These are phyloP conservation scores for Mycetomoellerius zeteki DNA, from an alignment of 1,140 invertebrate species.

Conservation along the genomic window DNA sequence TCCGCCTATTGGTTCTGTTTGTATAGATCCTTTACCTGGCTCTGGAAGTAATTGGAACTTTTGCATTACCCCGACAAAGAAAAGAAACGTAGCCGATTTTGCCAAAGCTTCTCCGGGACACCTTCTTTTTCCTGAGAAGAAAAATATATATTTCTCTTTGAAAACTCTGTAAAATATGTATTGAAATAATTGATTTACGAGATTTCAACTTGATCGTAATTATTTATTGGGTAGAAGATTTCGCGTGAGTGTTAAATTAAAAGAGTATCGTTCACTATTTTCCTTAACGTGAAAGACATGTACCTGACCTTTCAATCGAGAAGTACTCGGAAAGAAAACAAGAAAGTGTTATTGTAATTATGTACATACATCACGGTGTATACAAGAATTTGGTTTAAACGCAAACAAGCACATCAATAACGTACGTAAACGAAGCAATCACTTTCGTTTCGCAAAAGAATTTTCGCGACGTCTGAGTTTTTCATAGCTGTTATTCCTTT, in stretches of 20 bases:
- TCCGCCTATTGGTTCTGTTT: slow-evolving; percentile 76
- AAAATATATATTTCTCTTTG: neutral
- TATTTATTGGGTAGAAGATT: neutral
- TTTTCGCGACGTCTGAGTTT: neutral
- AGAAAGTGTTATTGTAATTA: neutral
- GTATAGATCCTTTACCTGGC: slow-evolving; percentile 77
- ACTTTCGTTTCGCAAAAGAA: neutral
- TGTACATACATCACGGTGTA: neutral
- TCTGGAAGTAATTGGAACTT: slow-evolving; percentile 81
- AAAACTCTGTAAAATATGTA: no score
- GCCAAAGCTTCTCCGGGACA: slow-evolving; percentile 93
- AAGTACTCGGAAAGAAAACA: slow-evolving; percentile 17
- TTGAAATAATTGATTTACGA: neutral
- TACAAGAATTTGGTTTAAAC: neutral
- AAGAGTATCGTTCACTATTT: neutral
- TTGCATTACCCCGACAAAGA: slow-evolving; percentile 91
- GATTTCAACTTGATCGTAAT: neutral
- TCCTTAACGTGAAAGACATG: neutral
- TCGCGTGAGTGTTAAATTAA: neutral
- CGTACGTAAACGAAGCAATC: neutral
- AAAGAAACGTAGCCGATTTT: slow-evolving; percentile 91
- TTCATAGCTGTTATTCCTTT: neutral
- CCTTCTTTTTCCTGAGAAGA: slow-evolving; percentile 89
- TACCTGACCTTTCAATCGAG: neutral
- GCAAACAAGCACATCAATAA: neutral